Base-by-base conservation (phyloP, 1,140 invertebrate genomes). In the Onthophagus taurus region DNA sequence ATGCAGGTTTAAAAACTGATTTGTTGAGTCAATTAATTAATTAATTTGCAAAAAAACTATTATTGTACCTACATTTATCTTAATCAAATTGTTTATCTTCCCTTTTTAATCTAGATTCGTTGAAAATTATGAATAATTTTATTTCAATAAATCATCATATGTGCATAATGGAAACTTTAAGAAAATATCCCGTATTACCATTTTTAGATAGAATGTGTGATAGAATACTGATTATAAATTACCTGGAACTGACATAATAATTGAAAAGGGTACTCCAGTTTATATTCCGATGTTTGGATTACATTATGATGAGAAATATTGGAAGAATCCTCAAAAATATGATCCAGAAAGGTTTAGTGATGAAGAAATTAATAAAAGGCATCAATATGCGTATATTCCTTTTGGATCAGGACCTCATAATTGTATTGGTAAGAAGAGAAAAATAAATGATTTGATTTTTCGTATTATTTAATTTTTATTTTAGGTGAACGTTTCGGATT, bases 81-180 rank as follows among this genome's bases (percentile, higher is more conserved):
- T n/a, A n/a, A n/a, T n/a, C n/a, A n/a, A n/a, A n/a, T n/a, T n/a
- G n/a, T n/a, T n/a, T n/a, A n/a, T n/a, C n/a, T n/a, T n/a, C n/a
- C n/a, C n/a, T n/a, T n/a, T n/a, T n/a, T n/a, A n/a, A n/a, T n/a
- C n/a, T n/a, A n/a, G n/a, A n/a, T n/a, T n/a, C n/a, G n/a, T n/a
- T n/a, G n/a, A n/a, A n/a, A n/a, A n/a, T n/a, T n/a, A n/a, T n/a
- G n/a, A n/a, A n/a, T n/a, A n/a, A n/a, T n/a, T n/a, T n/a, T n/a
- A n/a, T n/a, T n/a, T n/a, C n/a, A n/a, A n/a, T n/a, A n/a, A n/a
- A n/a, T n/a, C n/a, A n/a, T n/a, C n/a, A n/a, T n/a, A n/a, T n/a
- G n/a, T n/a, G n/a, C n/a, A n/a, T n/a, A n/a, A n/a, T n/a, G n/a
- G 38, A 41, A 41, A 41, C 38, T 6, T 11, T 41, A 12, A 41